phyloP scores from a whole-genome alignment of 2,797 vertebrate species.

The Esox lucius region DNA sequence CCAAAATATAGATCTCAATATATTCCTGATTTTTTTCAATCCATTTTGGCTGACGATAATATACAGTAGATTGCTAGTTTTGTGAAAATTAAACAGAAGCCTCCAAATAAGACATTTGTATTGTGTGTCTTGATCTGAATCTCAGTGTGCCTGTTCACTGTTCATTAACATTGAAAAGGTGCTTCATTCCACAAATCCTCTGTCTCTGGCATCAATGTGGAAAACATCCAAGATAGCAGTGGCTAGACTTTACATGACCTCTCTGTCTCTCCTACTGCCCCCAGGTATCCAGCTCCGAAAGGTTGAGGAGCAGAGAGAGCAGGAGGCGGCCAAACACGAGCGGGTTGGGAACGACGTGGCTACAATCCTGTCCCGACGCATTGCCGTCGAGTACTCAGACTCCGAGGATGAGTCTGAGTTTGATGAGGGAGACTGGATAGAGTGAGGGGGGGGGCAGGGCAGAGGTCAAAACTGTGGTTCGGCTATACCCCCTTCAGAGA shows the following conservation, averaged over 20 bases:
- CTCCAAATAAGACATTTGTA: too few relatives aligned
- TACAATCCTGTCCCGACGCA: conserved; percentile 94
- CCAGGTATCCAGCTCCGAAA: conserved; percentile 96
- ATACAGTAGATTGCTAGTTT: too few relatives aligned
- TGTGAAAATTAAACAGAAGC: too few relatives aligned
- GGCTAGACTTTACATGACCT: neutral
- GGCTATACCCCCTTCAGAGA: neutral
- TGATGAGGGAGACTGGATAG: conserved; percentile 98
- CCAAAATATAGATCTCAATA: too few relatives aligned
- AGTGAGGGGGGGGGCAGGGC: conserved; percentile 65
- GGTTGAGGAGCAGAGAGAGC: conserved; percentile 96
- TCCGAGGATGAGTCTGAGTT: conserved; percentile 98
- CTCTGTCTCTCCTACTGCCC: neutral
- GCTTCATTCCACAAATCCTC: neutral
- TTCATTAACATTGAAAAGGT: neutral
- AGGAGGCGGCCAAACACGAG: conserved; percentile 96
- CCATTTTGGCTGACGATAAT: too few relatives aligned
- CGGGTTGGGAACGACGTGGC: conserved; percentile 96
- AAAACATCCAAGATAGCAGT: too few relatives aligned
- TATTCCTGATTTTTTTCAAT: too few relatives aligned
- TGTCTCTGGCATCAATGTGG: too few relatives aligned
- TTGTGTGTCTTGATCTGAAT: neutral
- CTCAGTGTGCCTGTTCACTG: neutral
- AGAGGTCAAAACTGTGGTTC: neutral
- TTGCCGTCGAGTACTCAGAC: conserved; percentile 97